These are phyloP conservation scores for Synanthedon myopaeformis DNA, from an alignment of 2,888 invertebrate species.

Conservation along the genomic window DNA sequence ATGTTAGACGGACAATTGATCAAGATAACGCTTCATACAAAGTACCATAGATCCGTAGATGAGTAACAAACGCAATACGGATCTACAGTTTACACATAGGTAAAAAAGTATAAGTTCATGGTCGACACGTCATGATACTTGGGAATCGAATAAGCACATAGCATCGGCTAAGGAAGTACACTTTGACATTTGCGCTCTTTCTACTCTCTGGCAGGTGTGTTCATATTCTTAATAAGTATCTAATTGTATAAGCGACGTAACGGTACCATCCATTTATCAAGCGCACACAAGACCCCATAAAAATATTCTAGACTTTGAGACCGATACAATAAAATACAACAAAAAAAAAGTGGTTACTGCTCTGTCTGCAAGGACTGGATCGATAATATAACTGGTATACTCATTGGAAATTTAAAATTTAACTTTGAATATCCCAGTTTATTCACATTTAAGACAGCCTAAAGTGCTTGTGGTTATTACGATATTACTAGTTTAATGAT, in stretches of 20 bases:
- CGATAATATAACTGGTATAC: no score
- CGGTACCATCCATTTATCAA: background rate
- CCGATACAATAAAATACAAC: constrained; percentile 37
- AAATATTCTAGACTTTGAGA: constrained; percentile 39
- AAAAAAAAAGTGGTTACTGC: background rate
- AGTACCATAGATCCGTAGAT: constrained; percentile 24
- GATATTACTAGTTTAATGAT: no score
- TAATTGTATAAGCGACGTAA: constrained; percentile 14
- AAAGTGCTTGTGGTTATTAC: no score
- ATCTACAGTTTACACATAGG: constrained; percentile 41
- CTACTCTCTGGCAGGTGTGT: constrained; percentile 45
- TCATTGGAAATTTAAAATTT: no score
- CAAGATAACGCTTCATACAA: constrained; percentile 28
- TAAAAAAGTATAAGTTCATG: constrained; percentile 57
- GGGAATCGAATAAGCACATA: constrained; percentile 20
- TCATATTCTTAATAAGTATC: constrained; percentile 21
- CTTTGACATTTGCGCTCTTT: constrained; percentile 48
- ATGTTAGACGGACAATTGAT: constrained; percentile 21
- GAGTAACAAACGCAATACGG: constrained; percentile 43
- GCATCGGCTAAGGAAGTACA: constrained; percentile 22
- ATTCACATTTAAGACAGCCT: no score
- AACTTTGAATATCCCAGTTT: no score
- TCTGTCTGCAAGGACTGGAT: no score
- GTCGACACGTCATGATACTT: constrained; percentile 19
- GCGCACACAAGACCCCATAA: constrained; percentile 5